A percentile compares a stretch with the other conserved stretches of the same genome.
Conservation (phyloP, 64 coral and sea anemone species). For the Orbicella faveolata region DNA sequence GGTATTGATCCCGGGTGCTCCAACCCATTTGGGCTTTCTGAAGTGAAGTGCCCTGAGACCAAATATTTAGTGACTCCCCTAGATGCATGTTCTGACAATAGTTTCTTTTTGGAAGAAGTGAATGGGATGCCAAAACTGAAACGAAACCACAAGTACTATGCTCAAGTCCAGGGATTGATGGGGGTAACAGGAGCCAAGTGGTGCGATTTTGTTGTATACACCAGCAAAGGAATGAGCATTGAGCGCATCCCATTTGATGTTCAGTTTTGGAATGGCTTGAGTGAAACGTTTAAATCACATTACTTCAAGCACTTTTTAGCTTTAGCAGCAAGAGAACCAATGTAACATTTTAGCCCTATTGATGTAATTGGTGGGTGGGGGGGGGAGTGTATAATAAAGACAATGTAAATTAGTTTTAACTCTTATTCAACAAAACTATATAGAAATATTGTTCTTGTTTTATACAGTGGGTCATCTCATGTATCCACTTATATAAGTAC, state of each 20-base stretch:
- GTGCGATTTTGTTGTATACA: conserved; percentile 33
- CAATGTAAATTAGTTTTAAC: no score
- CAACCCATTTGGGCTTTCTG: background rate
- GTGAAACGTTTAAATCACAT: background rate
- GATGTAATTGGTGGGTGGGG: no score
- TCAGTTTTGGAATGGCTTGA: background rate
- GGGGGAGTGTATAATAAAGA: no score
- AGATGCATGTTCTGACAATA: no score
- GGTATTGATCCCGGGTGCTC: no score
- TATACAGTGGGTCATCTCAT: no score
- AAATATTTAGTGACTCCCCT: background rate
- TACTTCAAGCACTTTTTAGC: no score
- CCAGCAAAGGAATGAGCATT: conserved; percentile 16
- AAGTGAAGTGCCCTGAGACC: background rate
- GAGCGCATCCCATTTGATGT: conserved; percentile 18
- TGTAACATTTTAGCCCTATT: no score
- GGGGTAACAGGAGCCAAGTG: background rate
- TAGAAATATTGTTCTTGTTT: no score
- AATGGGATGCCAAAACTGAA: conserved; percentile 15
- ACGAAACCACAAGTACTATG: conserved; percentile 3
- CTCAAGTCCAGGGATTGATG: conserved; percentile 23
- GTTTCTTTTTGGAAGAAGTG: conserved; percentile 4
- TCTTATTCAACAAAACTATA: no score
- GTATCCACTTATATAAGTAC: no score
- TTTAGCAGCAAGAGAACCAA: no score